These are phyloP conservation scores for Thecophora atra DNA, from an alignment of 2,888 invertebrate genomes.

Conservation along the genomic window DNA sequence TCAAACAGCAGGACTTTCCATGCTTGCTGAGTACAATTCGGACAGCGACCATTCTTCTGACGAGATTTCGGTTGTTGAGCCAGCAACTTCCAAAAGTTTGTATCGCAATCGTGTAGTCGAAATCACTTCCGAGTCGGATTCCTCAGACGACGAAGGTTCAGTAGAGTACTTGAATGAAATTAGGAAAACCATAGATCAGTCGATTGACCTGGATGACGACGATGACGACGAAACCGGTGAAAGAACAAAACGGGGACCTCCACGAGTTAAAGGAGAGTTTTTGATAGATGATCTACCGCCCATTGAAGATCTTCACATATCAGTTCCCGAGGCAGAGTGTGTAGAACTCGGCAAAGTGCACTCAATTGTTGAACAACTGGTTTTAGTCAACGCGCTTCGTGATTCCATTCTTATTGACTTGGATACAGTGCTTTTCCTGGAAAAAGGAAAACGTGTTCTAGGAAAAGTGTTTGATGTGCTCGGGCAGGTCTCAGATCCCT, in stretches of 20 bases:
- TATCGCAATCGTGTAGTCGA: slow-evolving; percentile 54
- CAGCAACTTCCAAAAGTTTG: slow-evolving; percentile 45
- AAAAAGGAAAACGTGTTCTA: slow-evolving; percentile 78
- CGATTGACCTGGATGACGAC: slow-evolving; percentile 49
- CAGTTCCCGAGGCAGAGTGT: slow-evolving; percentile 79
- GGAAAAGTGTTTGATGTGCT: slow-evolving; percentile 88
- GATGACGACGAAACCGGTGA: slow-evolving; percentile 49
- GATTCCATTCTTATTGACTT: slow-evolving; percentile 83
- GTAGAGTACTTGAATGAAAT: slow-evolving; percentile 55
- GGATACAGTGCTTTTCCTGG: slow-evolving; percentile 87
- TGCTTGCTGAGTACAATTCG: slow-evolving; percentile 58
- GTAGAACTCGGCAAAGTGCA: slow-evolving; percentile 77
- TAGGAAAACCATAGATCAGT: slow-evolving; percentile 55
- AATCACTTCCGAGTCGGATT: slow-evolving; percentile 48
- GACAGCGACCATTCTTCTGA: slow-evolving; percentile 42
- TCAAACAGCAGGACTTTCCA: slow-evolving; percentile 48
- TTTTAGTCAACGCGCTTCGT: slow-evolving; percentile 75
- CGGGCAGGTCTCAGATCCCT: slow-evolving; percentile 84
- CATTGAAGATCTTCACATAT: slow-evolving; percentile 82
- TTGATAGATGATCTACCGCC: slow-evolving; percentile 78
- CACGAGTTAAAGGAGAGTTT: slow-evolving; percentile 62
- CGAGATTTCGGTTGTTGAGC: slow-evolving; percentile 55
- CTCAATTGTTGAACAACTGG: slow-evolving; percentile 78
- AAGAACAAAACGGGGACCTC: slow-evolving; percentile 51
- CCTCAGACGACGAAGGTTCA: slow-evolving; percentile 47